These are phyloP conservation scores for Rhinella marina DNA, from an alignment of 2,797 vertebrate species.

Conservation along the genomic window DNA sequence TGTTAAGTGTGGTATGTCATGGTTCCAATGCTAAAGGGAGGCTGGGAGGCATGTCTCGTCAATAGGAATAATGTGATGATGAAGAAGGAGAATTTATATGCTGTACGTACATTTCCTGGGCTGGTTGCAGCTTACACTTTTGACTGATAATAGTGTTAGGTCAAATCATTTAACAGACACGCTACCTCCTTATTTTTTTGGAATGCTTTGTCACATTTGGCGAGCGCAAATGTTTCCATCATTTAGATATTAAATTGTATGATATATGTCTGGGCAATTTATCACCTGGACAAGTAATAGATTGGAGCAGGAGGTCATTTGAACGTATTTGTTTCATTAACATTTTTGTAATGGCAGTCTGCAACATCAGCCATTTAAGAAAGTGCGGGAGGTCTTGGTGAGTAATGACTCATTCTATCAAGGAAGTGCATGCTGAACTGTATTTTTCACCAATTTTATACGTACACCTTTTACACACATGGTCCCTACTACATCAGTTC, in stretches of 20 bases:
- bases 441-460: slow-evolving; percentile 57
- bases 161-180: slow-evolving; percentile 67
- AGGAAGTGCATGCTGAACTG: slow-evolving; percentile 54
- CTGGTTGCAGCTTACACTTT: slow-evolving; percentile 66
- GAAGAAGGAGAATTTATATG: slow-evolving; percentile 68
- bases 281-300: slow-evolving; percentile 65
- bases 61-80: slow-evolving; percentile 66
- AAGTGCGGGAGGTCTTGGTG: slow-evolving; percentile 56
- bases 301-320: slow-evolving; percentile 59
- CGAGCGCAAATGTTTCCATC: slow-evolving; percentile 68
- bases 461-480: slow-evolving; percentile 44
- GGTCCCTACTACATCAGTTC: slow-evolving; percentile 31
- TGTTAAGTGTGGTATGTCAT: slow-evolving; percentile 83
- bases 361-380: slow-evolving; percentile 62
- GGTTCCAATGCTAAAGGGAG: slow-evolving; percentile 73
- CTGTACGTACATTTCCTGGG: slow-evolving; percentile 64
- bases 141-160: slow-evolving; percentile 66
- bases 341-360: slow-evolving; percentile 66
- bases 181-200: slow-evolving; percentile 57
- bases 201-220: slow-evolving; percentile 61
- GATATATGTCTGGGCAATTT: slow-evolving; percentile 69
- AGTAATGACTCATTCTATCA: slow-evolving; percentile 53
- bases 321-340: slow-evolving; percentile 62
- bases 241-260: slow-evolving; percentile 64
- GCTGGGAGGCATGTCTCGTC: slow-evolving; percentile 71